Base-by-base conservation (phyloP, 2,797 vertebrate species). In the Lacerta viridis region DNA sequence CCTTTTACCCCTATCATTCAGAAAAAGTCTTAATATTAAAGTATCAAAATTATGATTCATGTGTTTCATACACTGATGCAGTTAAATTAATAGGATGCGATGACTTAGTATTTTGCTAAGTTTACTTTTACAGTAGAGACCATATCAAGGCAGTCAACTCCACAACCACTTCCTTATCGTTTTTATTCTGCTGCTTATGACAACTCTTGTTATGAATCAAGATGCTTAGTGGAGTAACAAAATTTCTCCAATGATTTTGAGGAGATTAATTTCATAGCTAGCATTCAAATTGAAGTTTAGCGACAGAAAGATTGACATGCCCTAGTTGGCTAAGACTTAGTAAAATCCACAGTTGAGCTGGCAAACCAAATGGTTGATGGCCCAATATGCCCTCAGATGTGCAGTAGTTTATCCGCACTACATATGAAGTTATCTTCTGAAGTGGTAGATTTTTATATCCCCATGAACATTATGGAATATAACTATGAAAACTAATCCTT, bases 241-340 rank as follows among this genome's bases (percentile, higher is more conserved):
- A 66, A 83, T 33, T 71, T 80, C 1, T 7, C 7, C 29, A 68
- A 36, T 13, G n/a, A 36, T 64, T 68, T 64, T 33, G 41, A n/a
- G 61, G 71, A 90, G 86, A 90, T 88, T 66, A 86, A 88, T 91
- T 93, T 88, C 79, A 82, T 41, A 88, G 79, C 13, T 90, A 71
- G 39, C 33, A 88, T 23, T 85, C 79, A 18, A 86, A 86, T n/a
- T 59, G 11, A 75, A 79, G 85, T 79, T 79, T 66, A 84, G 68
- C 55, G 36, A 29, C 85, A 92, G 25, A 87, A 93, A 83, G 43
- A 68, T 69, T 88, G 41, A 43, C 68, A 23, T 76, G 80, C 2
- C 55, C 50, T 74, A 91, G 87, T 84, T 88, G 83, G 83, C 88
- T 81, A 11, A 79, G 85, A 89, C 72, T 89, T 87, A 87, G 74